Base-by-base conservation (phyloP, 2,888 invertebrate genomes). In the Phalangium opilio region DNA sequence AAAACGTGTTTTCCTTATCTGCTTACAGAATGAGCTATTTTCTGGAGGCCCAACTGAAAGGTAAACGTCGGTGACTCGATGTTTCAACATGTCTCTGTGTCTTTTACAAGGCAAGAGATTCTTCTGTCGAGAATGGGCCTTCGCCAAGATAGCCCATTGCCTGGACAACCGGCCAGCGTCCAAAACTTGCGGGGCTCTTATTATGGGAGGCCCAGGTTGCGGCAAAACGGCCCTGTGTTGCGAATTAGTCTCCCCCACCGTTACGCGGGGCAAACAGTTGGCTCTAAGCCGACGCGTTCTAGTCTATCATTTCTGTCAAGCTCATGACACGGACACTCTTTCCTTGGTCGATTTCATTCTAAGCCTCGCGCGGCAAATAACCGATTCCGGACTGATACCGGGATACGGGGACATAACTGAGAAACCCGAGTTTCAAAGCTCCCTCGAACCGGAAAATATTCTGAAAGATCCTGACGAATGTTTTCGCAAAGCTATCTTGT, bases 61-160 rank as follows among this genome's bases (percentile, higher is more conserved):
- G 51, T 19, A 51, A 48, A 41, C 45, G 48, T 36, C 48, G 48
- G 20, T 51, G 51, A 51, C 36, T 27, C 18, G 34, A 36, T 27
- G 27, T 4, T 27, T 12, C 53, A 57, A 45, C 50, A 57, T 57
- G 63, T 59, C 62, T 44, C 59, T 59, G 47, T 59, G 61, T 50
- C 56, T 62, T 39, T 57, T 63, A 44, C 63, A 64, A 53, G 63
- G 63, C 39, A 76, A 82, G 57, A 74, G 77, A 49, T 87, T 89
- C 70, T 85, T 81, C 71, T 85, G 87, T 63, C 76, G 93, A 8
- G 93, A 95, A 67, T 95, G 93, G 93, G 87, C 86, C 5, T 85
- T 93, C 60, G 83, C 86, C 68, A 93, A 95, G 69, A 75, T 95
- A 33, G 81, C 82, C 2, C 82, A 91, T 60, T 90, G 89, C 58